These are phyloP conservation scores for Panthera tigris DNA, from an alignment of 2,113 vertebrate genomes.

Conservation along the genomic window DNA sequence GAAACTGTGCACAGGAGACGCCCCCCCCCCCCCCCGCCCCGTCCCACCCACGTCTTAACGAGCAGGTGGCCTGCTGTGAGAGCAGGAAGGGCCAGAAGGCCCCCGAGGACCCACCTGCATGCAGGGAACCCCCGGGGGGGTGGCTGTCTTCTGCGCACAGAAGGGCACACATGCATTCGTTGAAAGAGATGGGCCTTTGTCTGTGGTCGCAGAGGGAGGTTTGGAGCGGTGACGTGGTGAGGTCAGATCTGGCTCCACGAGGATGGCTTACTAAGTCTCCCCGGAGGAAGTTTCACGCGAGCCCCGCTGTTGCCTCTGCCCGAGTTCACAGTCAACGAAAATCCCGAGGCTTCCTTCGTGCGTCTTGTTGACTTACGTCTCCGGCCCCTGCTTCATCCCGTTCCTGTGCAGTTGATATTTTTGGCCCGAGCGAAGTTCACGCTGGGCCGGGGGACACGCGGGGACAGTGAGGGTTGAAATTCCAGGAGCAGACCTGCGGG, in stretches of 20 bases:
- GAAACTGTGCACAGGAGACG: not conserved
- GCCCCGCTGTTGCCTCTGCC: rapidly evolving
- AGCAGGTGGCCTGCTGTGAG: not conserved
- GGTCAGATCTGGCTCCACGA: rapidly evolving
- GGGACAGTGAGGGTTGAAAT: rapidly evolving
- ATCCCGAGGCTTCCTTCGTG: rapidly evolving
- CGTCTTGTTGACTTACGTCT: not conserved
- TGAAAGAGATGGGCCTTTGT: not conserved
- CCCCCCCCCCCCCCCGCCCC: not conserved
- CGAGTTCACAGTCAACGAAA: not conserved
- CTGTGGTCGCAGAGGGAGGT: not conserved
- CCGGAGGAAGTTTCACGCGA: rapidly evolving
- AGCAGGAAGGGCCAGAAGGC: not conserved
- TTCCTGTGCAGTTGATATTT: not conserved
- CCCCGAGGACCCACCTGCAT: too few relatives aligned
- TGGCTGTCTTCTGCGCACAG: not conserved
- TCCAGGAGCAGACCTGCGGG: not conserved
- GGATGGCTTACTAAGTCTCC: not conserved
- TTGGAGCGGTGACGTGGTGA: rapidly evolving
- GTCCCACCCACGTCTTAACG: rapidly evolving
- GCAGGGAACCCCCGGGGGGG: not conserved
- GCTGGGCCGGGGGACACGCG: rapidly evolving
- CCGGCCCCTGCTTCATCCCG: not conserved
- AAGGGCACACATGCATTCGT: rapidly evolving
- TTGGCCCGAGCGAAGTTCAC: rapidly evolving